Conservation (phyloP, 2,888 invertebrate genomes). For the Eristalis tenax region DNA sequence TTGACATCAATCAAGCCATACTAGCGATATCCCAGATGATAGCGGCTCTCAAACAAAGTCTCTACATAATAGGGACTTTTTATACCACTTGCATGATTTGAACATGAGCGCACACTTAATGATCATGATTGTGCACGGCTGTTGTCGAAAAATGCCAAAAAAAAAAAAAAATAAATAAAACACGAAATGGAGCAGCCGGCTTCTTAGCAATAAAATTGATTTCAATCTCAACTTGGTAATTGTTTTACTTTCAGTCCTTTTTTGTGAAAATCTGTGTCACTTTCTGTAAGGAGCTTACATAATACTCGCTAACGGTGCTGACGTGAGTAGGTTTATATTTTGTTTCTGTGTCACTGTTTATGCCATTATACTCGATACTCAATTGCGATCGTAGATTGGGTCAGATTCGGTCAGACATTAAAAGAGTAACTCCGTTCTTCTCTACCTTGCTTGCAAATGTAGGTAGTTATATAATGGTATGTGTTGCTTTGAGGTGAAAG, state of each 20-base stretch:
- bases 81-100: slow-evolving; percentile 57
- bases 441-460: slow-evolving; percentile 30
- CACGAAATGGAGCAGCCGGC: slow-evolving; percentile 67
- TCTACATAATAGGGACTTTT: slow-evolving; percentile 21
- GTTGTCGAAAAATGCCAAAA: slow-evolving; percentile 47
- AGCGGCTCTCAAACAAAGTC: slow-evolving; percentile 25
- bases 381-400: slow-evolving; percentile 68
- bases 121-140: slow-evolving; percentile 56
- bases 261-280: slow-evolving; percentile 24
- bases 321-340: slow-evolving; percentile 31
- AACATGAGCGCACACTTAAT: slow-evolving; percentile 53
- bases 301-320: slow-evolving; percentile 60
- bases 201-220: slow-evolving; percentile 66
- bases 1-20: slow-evolving; percentile 59
- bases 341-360: slow-evolving; percentile 61
- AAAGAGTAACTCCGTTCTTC: slow-evolving; percentile 60
- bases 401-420: slow-evolving; percentile 62
- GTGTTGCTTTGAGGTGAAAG: slow-evolving; percentile 59
- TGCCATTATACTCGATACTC: slow-evolving; percentile 68
- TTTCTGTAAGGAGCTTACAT: slow-evolving; percentile 49
- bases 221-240: slow-evolving; percentile 63
- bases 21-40: slow-evolving; percentile 39
- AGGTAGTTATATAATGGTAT: slow-evolving; percentile 14
- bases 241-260: slow-evolving; percentile 58
- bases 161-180: slow-evolving; percentile 23